phyloP scores from a whole-genome alignment of 2,888 invertebrate genomes.

The Ormyrus thymus region DNA sequence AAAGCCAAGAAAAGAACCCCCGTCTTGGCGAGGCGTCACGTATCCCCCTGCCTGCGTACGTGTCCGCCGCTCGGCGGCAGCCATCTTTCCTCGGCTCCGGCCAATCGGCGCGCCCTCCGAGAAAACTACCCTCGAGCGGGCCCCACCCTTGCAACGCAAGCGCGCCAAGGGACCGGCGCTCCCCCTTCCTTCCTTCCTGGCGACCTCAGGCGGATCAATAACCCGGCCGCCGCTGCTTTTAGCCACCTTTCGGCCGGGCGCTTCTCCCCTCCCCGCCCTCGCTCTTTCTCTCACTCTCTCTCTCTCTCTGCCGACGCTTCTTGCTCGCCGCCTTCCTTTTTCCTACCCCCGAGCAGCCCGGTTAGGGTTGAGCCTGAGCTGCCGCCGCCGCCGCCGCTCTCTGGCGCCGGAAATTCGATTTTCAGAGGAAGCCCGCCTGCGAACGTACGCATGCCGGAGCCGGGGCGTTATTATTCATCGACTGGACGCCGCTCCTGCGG shows the following conservation, averaged over 20 bases:
- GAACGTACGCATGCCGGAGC: conserved; percentile 22
- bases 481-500: conserved; percentile 26
- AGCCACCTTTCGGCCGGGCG: conserved; percentile 25
- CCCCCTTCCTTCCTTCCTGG: conserved; percentile 32
- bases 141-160: conserved; percentile 64
- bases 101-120: conserved; percentile 65
- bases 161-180: conserved; percentile 19
- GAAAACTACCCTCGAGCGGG: conserved; percentile 67
- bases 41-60: conserved; percentile 65
- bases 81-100: conserved; percentile 67
- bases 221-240: conserved; percentile 27
- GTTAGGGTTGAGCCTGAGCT: neutral
- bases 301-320: neutral
- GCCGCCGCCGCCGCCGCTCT: neutral
- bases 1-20: conserved; percentile 63
- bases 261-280: neutral
- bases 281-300: conserved; percentile 3
- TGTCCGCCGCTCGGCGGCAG: conserved; percentile 62
- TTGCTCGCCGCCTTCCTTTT: conserved; percentile 23
- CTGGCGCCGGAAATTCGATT: conserved; percentile 55
- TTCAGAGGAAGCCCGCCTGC: conserved; percentile 39
- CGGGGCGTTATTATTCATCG: conserved; percentile 50
- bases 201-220: conserved; percentile 58
- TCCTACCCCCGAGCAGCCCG: conserved; percentile 18
- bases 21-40: conserved; percentile 67